These are phyloP conservation scores for Melieria crassipennis DNA, from an alignment of 2,888 invertebrate genomes.

Conservation along the genomic window DNA sequence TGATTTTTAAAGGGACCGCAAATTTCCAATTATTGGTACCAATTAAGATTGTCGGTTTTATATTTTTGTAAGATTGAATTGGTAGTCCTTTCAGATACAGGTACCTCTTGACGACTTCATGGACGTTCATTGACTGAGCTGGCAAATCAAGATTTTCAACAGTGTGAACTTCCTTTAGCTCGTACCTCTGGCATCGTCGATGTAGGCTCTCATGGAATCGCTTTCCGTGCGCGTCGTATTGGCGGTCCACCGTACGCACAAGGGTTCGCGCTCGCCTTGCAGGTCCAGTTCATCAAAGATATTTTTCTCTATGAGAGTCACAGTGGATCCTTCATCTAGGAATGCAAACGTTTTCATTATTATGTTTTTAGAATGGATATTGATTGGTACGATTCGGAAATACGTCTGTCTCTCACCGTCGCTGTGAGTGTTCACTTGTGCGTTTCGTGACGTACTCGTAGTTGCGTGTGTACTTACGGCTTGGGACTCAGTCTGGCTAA, in stretches of 20 bases:
- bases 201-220: not conserved
- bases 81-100: constrained; percentile 27
- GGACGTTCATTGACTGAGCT: constrained; percentile 1
- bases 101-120: constrained; percentile 10
- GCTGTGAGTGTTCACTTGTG: constrained; percentile 24
- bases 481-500: not conserved
- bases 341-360: constrained; percentile 21
- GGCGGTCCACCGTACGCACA: constrained; percentile 25
- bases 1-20: constrained; percentile 12
- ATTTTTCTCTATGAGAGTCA: constrained; percentile 6
- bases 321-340: constrained; percentile 20
- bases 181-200: no score
- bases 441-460: not conserved
- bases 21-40: constrained; percentile 34
- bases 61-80: constrained; percentile 27
- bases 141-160: constrained; percentile 28
- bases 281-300: constrained; percentile 1
- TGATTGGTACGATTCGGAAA: constrained; percentile 23
- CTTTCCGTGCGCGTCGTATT: constrained; percentile 22
- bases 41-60: constrained; percentile 37
- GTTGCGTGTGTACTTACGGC: no score
- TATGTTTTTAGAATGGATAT: constrained; percentile 10
- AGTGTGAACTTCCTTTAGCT: not conserved
- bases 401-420: constrained; percentile 4
- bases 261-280: constrained; percentile 19